Base-by-base conservation (phyloP, 2,113 vertebrate genomes). In the Pipra filicauda region DNA sequence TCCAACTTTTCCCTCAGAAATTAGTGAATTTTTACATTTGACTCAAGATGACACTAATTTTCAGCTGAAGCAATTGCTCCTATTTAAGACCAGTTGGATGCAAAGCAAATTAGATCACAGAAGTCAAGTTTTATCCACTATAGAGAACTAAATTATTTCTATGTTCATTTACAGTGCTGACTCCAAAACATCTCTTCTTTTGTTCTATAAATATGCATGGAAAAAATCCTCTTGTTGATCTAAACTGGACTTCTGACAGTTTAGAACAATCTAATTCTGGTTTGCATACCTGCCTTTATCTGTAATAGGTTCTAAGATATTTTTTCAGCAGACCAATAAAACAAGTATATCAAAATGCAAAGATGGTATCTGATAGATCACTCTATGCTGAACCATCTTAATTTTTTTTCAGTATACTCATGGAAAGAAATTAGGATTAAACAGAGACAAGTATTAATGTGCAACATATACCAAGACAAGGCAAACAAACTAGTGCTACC, bases 181-280 rank as follows among this genome's bases (percentile, higher is more conserved):
- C 61, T 93, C 78, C n/a, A 78, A 94, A 95, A 91, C 31, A 85
- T 19, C 7, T 51, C 48, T 75, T 77, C 46, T 71, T 93, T 91
- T 89, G 39, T 89, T 89, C 69, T 69, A 37, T 30, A 61, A 59
- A 55, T 26, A 75, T 7, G 17, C 44, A 51, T 4, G 24, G 19
- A 35, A 91, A 96, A 87, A 92, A 9, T 1, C 11, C 9, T 37
- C 21, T 31, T 69, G 8, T 76, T 94, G 48, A 81, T 48, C 49
- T 91, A 75, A 82, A 75, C 21, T 3, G 6, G 43, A 57, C 35
- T 75, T 65, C n/a, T 69, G 65, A 52, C 39, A 37, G 37, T 46
- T 92, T 48, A 91, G 73, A 92, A 88, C 37, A 80, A 89, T 19
- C 15, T 75, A 39, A 39, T 91, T 89, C 49, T 72, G 8, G 15